phyloP scores from a whole-genome alignment of 2,113 vertebrate genomes.

The Rattus rattus region DNA sequence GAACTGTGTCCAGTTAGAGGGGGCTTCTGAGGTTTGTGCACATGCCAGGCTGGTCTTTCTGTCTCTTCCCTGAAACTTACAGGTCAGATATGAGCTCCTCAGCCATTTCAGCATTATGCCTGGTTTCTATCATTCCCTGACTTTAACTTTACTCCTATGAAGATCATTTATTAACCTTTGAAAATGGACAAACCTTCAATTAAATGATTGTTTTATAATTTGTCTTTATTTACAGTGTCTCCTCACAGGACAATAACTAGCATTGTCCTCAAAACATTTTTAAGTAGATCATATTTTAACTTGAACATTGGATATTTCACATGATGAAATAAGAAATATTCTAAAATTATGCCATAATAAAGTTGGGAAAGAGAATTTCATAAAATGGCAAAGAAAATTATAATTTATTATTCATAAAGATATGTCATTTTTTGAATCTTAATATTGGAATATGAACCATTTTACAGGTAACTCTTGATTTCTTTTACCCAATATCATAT shows the following conservation, averaged over 20 bases:
- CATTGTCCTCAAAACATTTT: not conserved
- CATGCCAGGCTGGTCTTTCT: not conserved
- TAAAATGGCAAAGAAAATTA: not conserved
- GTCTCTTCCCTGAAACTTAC: not conserved
- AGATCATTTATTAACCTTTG: not conserved
- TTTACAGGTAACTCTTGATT: not conserved
- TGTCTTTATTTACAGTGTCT: not conserved
- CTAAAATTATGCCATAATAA: not conserved
- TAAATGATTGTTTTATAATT: not conserved
- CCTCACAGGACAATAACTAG: not conserved
- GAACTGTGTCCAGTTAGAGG: not conserved
- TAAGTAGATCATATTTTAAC: not conserved
- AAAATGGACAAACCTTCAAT: not conserved
- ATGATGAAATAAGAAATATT: not conserved
- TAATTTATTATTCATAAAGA: constrained; percentile 14
- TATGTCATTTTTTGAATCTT: not conserved
- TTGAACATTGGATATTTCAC: not conserved
- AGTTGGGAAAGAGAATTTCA: not conserved
- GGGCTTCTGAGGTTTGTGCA: not conserved
- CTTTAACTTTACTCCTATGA: too few relatives aligned
- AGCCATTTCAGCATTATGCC: not conserved
- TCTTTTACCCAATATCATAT: not conserved
- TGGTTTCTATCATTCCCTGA: not conserved
- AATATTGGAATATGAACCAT: not conserved
- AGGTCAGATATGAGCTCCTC: not conserved